phyloP scores from a whole-genome alignment of 2,797 vertebrate genomes.

The Eurystomus glaucurus region DNA sequence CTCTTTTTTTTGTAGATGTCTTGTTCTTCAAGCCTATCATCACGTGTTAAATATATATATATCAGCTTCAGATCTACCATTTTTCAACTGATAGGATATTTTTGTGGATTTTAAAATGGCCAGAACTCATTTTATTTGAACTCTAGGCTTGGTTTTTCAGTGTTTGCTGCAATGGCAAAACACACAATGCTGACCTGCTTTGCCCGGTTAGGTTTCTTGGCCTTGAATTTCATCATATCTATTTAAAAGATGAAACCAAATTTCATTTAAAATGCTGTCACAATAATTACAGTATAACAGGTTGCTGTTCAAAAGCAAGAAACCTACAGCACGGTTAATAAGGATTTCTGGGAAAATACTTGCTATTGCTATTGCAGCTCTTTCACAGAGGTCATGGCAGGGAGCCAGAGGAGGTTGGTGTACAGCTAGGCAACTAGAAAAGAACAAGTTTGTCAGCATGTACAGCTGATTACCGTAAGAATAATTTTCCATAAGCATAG shows the following conservation, averaged over 20 bases:
- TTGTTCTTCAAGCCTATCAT: neutral
- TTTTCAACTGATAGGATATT: neutral
- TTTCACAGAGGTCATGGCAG: constrained; percentile 63
- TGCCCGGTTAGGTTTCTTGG: neutral
- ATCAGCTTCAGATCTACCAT: neutral
- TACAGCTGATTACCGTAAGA: constrained; percentile 59
- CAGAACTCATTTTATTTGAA: neutral
- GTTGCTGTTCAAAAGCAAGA: constrained; percentile 50
- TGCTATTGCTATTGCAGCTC: constrained; percentile 54
- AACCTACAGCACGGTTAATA: neutral
- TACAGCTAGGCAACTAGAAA: constrained; percentile 76
- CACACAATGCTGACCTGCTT: neutral
- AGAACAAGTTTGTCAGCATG: constrained; percentile 81
- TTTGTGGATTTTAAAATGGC: neutral
- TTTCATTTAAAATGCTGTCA: neutral
- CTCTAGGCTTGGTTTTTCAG: neutral
- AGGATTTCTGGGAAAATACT: constrained; percentile 36
- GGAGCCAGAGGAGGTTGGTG: constrained; percentile 64
- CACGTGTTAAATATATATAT: neutral
- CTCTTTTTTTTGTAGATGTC: neutral
- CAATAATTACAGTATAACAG: neutral
- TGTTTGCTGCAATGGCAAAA: neutral
- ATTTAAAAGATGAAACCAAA: neutral
- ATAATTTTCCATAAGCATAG: constrained; percentile 63
- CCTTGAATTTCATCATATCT: neutral